Conservation (phyloP, 2,113 vertebrate species). For the Cercopithecus mona region DNA sequence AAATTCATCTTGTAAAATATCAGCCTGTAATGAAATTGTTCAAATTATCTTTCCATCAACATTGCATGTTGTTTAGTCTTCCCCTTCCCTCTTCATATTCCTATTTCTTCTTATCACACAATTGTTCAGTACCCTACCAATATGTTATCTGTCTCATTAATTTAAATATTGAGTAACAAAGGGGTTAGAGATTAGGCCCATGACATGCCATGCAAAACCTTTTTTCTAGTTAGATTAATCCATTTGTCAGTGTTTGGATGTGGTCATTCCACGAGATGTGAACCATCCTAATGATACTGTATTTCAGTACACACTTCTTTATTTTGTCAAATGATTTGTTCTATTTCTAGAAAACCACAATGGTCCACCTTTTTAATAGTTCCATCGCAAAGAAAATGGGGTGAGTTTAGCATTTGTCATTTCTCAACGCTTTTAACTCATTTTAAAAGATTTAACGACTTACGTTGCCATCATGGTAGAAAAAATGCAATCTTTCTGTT, state of each 20-base stretch:
- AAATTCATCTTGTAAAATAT: background rate
- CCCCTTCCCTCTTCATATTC: background rate
- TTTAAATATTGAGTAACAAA: background rate
- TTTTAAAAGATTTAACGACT: background rate
- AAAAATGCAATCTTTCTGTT: background rate
- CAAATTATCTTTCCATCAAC: background rate
- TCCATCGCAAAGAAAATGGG: background rate
- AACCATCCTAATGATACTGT: background rate
- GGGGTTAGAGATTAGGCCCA: background rate
- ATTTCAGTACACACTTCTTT: background rate
- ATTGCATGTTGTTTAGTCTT: background rate
- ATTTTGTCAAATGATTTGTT: background rate
- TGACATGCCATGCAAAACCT: background rate
- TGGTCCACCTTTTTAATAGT: background rate
- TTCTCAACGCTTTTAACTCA: background rate
- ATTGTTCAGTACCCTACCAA: background rate
- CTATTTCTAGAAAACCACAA: background rate
- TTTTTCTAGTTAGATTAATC: background rate
- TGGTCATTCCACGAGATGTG: background rate
- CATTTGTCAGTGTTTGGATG: background rate
- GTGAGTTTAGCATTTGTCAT: background rate
- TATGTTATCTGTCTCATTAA: background rate
- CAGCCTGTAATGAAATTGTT: background rate
- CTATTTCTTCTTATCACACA: background rate
- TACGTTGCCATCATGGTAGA: background rate